phyloP scores from a whole-genome alignment of 2,113 vertebrate species.

The Ibidorhyncha struthersii region DNA sequence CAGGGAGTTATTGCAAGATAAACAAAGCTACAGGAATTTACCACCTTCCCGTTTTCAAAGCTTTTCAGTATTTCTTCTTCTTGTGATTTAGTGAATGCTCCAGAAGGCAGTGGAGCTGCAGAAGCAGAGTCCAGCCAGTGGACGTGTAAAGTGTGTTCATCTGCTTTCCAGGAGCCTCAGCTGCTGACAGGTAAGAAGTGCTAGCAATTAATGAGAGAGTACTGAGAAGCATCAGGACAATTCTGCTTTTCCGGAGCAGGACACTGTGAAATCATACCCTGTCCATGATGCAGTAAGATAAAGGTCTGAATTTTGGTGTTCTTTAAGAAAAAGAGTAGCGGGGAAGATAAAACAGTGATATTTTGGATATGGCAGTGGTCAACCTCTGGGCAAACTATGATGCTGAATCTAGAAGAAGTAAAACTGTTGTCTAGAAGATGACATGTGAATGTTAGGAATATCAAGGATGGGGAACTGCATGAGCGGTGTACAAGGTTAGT shows the following conservation, averaged over 20 bases:
- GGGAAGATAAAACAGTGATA: background rate
- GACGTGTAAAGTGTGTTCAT: slow-evolving; percentile 79
- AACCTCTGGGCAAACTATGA: background rate
- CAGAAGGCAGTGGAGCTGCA: slow-evolving; percentile 53
- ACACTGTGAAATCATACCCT: background rate
- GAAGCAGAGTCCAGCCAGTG: slow-evolving; percentile 75
- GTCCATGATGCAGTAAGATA: background rate
- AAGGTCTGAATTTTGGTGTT: background rate
- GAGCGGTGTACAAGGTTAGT: background rate
- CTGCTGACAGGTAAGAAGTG: slow-evolving; percentile 77
- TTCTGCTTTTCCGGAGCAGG: background rate
- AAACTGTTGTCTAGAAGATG: background rate
- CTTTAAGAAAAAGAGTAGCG: background rate
- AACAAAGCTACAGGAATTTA: background rate
- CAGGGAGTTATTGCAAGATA: background rate
- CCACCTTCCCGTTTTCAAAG: background rate
- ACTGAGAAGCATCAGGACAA: background rate
- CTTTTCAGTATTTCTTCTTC: background rate
- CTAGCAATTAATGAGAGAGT: background rate
- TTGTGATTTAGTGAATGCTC: slow-evolving; percentile 30
- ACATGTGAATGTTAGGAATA: background rate
- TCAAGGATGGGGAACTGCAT: background rate
- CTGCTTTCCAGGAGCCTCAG: slow-evolving; percentile 75
- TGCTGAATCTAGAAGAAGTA: background rate
- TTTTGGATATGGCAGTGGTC: background rate